A percentile compares a stretch with the other conserved stretches of the same genome.
Conservation (phyloP, 2,888 invertebrate species). For the Fissipunctia ypsillon region DNA sequence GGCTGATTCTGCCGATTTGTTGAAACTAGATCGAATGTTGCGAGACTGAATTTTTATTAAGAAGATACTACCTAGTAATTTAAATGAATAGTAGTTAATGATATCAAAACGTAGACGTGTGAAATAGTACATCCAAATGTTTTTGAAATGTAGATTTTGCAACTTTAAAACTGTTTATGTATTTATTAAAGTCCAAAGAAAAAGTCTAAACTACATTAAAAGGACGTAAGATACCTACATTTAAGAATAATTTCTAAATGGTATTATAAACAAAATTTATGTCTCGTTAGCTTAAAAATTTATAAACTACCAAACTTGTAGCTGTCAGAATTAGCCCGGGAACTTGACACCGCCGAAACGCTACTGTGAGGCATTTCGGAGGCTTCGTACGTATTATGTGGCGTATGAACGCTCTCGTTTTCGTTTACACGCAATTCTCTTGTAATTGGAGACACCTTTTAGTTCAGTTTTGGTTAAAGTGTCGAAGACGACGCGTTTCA, state of each 20-base stretch:
- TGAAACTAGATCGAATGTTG: slow-evolving; percentile 60
- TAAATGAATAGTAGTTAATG: slow-evolving; percentile 20
- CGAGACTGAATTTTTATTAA: slow-evolving; percentile 34
- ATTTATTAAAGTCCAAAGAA: neutral
- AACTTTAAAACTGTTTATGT: neutral
- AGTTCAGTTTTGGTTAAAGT: slow-evolving; percentile 61
- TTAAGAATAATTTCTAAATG: neutral
- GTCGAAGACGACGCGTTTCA: slow-evolving; percentile 49
- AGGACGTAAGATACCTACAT: neutral
- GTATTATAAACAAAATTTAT: slow-evolving; percentile 38
- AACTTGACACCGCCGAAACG: slow-evolving; percentile 86
- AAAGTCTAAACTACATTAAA: neutral
- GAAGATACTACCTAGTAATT: slow-evolving; percentile 1
- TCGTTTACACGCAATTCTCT: slow-evolving; percentile 84
- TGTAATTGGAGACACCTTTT: slow-evolving; percentile 80
- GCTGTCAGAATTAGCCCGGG: slow-evolving; percentile 70
- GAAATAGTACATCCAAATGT: neutral
- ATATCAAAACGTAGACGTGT: neutral
- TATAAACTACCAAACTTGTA: slow-evolving; percentile 58
- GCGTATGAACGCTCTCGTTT: slow-evolving; percentile 81
- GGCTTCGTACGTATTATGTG: slow-evolving; percentile 86
- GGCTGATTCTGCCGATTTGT: slow-evolving; percentile 63
- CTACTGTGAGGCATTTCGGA: slow-evolving; percentile 87
- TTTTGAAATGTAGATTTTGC: neutral
- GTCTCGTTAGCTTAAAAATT: slow-evolving; percentile 49